Evolutionary conservation across 2,797 vertebrate genomes (phyloP).

Genomic region (Ptychadena robeensis): DNA sequence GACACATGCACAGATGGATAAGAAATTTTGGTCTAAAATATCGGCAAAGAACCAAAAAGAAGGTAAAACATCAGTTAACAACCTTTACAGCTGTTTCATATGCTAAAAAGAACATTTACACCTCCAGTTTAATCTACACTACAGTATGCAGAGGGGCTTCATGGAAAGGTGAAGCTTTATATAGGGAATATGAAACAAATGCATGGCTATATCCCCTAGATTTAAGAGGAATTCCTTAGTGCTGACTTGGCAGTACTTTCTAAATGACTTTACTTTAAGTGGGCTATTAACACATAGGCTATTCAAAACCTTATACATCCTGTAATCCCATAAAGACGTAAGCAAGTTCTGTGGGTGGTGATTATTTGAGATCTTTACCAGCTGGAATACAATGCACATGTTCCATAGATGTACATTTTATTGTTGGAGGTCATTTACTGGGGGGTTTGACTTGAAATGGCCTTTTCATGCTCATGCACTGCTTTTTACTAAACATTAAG

Average conservation of each 20-base stretch:
- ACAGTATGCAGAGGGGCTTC: neutral
- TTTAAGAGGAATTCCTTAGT: constrained; percentile 1
- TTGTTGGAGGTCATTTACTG: neutral
- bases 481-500: neutral
- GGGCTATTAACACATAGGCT: constrained; percentile 8
- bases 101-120: neutral
- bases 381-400: neutral
- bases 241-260: neutral
- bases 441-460: neutral
- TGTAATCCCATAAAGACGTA: neutral
- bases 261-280: constrained; percentile 20
- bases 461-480: neutral
- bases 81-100: neutral
- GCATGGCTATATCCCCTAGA: neutral
- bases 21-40: neutral
- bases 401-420: neutral
- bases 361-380: constrained; percentile 8
- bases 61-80: neutral
- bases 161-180: neutral
- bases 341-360: neutral
- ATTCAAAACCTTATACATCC: neutral
- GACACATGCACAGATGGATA: neutral
- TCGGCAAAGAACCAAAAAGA: neutral
- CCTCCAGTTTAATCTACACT: neutral
- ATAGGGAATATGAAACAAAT: neutral